phyloP scores from a whole-genome alignment of 2,888 invertebrate genomes.

The Pyrrhosoma nymphula region DNA sequence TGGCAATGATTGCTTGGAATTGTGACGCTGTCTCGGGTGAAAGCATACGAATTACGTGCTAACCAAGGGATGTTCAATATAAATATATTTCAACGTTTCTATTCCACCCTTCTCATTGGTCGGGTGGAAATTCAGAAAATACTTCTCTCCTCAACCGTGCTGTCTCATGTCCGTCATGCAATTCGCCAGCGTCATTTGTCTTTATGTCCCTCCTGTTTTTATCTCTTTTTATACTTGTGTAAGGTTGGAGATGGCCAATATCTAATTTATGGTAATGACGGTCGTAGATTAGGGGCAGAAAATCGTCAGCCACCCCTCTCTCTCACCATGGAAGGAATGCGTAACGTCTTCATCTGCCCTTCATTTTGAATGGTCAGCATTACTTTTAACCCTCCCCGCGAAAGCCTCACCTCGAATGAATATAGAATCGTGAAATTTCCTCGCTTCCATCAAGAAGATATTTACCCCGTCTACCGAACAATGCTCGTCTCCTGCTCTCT shows the following conservation, averaged over 20 bases:
- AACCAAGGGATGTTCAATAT: not conserved
- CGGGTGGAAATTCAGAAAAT: not conserved
- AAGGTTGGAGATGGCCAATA: not conserved
- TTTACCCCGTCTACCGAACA: not conserved
- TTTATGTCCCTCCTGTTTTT: not conserved
- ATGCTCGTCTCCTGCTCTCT: not conserved
- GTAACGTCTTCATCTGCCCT: not conserved
- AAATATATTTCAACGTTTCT: not conserved
- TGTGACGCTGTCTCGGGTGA: not conserved
- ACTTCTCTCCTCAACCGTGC: not conserved
- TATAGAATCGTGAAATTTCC: slow-evolving; percentile 19
- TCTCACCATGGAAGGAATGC: not conserved
- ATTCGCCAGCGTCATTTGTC: not conserved
- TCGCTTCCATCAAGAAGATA: not conserved
- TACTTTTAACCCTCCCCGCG: not conserved
- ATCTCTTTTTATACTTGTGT: not conserved
- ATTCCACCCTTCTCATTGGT: not conserved
- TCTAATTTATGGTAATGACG: slow-evolving; percentile 32
- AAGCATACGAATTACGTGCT: not conserved
- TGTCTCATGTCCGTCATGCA: not conserved
- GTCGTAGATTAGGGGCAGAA: not conserved
- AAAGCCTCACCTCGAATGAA: not conserved
- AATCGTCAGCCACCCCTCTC: not conserved
- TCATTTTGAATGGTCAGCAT: not conserved
- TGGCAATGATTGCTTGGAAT: not conserved